Evolutionary conservation across 2,888 invertebrate species (phyloP).

Genomic region (Copidosoma aretas): DNA sequence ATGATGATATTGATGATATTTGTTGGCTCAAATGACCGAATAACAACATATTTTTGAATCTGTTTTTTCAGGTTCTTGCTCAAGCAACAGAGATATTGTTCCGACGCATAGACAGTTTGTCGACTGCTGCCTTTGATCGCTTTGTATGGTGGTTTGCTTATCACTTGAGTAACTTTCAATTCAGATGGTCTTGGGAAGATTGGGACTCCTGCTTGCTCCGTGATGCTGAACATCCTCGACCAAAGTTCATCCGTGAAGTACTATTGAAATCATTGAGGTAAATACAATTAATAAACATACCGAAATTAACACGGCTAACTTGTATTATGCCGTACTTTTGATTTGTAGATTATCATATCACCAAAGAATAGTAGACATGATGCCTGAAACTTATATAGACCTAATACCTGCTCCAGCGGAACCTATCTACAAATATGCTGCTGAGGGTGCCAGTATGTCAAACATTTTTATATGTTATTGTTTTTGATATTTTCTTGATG

Average conservation of each 20-base stretch:
- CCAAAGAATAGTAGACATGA: slow-evolving; percentile 90
- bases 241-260: slow-evolving; percentile 92
- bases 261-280: slow-evolving; percentile 89
- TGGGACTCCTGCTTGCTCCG: slow-evolving; percentile 88
- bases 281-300: slow-evolving; percentile 11
- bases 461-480: slow-evolving; percentile 18
- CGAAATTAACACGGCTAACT: neutral
- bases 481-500: neutral
- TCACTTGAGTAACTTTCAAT: slow-evolving; percentile 98
- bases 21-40: slow-evolving; percentile 11
- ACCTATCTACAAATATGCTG: slow-evolving; percentile 88
- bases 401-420: slow-evolving; percentile 86
- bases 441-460: slow-evolving; percentile 84
- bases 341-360: slow-evolving; percentile 81
- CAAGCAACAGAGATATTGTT: slow-evolving; percentile 98
- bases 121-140: slow-evolving; percentile 94
- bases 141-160: slow-evolving; percentile 98
- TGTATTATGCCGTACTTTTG: too few species aligned
- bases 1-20: slow-evolving; percentile 21
- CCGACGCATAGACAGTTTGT: slow-evolving; percentile 95
- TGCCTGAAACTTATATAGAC: slow-evolving; percentile 84
- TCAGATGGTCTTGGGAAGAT: slow-evolving; percentile 98
- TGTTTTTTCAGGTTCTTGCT: slow-evolving; percentile 73
- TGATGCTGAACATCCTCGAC: slow-evolving; percentile 88
- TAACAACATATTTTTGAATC: neutral